Evolutionary conservation across 2,888 invertebrate genomes (phyloP), one percentile per base, ranked within the genome.

Genomic region (Atrina japonica): DNA sequence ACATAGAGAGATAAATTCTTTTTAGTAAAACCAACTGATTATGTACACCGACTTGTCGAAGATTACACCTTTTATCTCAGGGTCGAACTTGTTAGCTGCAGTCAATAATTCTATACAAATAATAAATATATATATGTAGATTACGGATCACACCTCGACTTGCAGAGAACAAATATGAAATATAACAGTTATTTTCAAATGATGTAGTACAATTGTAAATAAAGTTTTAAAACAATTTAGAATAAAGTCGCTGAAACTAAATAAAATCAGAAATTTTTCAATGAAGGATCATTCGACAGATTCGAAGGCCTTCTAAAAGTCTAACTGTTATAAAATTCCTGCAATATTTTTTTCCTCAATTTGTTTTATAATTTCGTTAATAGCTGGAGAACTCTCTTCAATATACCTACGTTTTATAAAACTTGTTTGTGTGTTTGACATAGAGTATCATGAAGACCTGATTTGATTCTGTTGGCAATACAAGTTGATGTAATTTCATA

Each of bases 41-140:
- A 41, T 9, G 14, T 41, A 41, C 41, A 11, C 41, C 14, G 41
- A 41, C 9, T 14, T 41, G 41, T 41, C 14, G 9, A 11, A 11
- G 14, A n/a, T n/a, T n/a, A n/a, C n/a, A n/a, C n/a, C n/a, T n/a
- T n/a, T n/a, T n/a, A n/a, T n/a, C n/a, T n/a, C 14, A 11, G 41
- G 41, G 41, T 41, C 41, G 41, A 41, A 41, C 14, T 41, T 41
- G 41, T 11, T 41, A 11, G 41, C 41, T 11, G 41, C 41, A 58
- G 18, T 40, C 30, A 40, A 23, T 2, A 56, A 40, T 55, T 56
- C 47, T 2, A 29, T 43, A 56, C 40, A 55, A n/a, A 66, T 45
- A 14, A 47, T 43, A 29, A 55, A n/a, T n/a, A 52, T 11, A 65
- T n/a, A 25, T 56, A 65, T 27, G 65, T 53, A 11, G 66, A 56